Evolutionary conservation across 2,888 invertebrate genomes (phyloP).

Genomic region (Drosophila conformis): DNA sequence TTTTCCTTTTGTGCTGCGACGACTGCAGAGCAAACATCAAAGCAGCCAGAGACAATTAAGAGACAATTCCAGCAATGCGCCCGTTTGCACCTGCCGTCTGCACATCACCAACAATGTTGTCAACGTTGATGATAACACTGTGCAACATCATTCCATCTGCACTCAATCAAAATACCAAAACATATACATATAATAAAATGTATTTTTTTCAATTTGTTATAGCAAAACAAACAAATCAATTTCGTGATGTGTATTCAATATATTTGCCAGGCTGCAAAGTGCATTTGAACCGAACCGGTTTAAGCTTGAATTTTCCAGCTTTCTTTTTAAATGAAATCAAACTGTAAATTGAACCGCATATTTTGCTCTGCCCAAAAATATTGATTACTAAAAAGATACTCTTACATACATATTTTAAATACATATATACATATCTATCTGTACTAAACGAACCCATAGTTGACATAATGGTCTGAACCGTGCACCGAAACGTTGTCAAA

Average conservation of each 20-base stretch:
- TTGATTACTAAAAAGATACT: no score
- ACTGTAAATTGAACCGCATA: not conserved
- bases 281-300: not conserved
- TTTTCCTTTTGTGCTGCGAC: constrained; percentile 39
- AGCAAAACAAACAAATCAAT: not conserved
- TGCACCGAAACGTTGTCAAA: not conserved
- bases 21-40: constrained; percentile 42
- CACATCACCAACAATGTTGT: constrained; percentile 59
- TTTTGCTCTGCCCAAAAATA: not conserved
- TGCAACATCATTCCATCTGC: not conserved
- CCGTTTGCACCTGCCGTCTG: constrained; percentile 70
- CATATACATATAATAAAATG: not conserved
- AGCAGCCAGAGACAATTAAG: constrained; percentile 65
- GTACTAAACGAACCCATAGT: no score
- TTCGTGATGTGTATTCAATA: not conserved
- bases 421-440: no score
- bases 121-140: constrained; percentile 46
- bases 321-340: not conserved
- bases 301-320: not conserved
- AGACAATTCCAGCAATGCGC: constrained; percentile 66
- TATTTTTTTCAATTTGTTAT: not conserved
- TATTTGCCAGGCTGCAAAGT: not conserved
- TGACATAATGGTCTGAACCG: no score
- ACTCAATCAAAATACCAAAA: not conserved
- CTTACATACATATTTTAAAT: no score